Conservation (phyloP, 2,797 vertebrate genomes). For the Platalea minor region DNA sequence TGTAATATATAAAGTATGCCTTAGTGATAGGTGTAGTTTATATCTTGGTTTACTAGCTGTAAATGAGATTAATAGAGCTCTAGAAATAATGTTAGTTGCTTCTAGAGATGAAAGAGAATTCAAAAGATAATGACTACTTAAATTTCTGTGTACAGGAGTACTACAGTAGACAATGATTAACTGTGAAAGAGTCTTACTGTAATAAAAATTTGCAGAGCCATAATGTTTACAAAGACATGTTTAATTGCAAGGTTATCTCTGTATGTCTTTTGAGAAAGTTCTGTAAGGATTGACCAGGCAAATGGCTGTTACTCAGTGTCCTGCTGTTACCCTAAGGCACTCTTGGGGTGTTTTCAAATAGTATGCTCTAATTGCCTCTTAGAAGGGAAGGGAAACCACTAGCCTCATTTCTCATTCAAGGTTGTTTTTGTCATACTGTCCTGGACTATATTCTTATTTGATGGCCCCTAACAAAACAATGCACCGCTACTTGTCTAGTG, state of each 20-base stretch:
- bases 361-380: slow-evolving; percentile 47
- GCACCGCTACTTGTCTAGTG: neutral
- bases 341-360: slow-evolving; percentile 5
- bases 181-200: neutral
- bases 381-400: slow-evolving; percentile 14
- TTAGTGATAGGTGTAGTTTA: neutral
- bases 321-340: slow-evolving; percentile 27
- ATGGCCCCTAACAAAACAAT: slow-evolving; percentile 26
- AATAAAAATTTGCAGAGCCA: slow-evolving; percentile 28
- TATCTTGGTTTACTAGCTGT: slow-evolving; percentile 36
- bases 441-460: slow-evolving; percentile 43
- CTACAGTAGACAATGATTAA: slow-evolving; percentile 1
- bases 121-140: slow-evolving; percentile 39
- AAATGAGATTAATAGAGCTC: slow-evolving; percentile 35
- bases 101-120: slow-evolving; percentile 32
- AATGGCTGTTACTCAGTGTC: slow-evolving; percentile 16
- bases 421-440: slow-evolving; percentile 37
- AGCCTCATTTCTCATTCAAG: slow-evolving; percentile 64
- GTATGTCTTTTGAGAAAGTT: neutral
- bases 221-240: slow-evolving; percentile 41
- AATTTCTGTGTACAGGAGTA: neutral
- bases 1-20: neutral
- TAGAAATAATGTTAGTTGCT: slow-evolving; percentile 6
- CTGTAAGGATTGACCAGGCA: neutral
- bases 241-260: slow-evolving; percentile 37